phyloP scores from a whole-genome alignment of 2,113 vertebrate species.

The Leuciscus idus region DNA sequence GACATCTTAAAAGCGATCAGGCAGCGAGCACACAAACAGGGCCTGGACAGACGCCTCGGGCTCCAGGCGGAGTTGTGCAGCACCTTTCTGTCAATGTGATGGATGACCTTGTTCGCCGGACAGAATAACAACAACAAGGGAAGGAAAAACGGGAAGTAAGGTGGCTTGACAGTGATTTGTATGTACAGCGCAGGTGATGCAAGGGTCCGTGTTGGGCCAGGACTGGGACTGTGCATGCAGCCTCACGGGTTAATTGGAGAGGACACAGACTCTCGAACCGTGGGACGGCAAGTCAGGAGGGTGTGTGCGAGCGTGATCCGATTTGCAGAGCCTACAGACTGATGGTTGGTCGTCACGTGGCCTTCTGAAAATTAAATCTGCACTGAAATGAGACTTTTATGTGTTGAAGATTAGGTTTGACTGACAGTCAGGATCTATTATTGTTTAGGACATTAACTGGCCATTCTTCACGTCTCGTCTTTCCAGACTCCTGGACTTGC shows the following conservation, averaged over 20 bases:
- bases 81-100: constrained; percentile 48
- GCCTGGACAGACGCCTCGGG: neutral
- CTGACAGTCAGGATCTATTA: constrained; percentile 73
- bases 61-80: constrained; percentile 27
- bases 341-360: constrained; percentile 67
- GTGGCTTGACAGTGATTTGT: constrained; percentile 48
- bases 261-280: constrained; percentile 68
- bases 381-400: constrained; percentile 71
- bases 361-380: constrained; percentile 70
- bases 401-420: constrained; percentile 71
- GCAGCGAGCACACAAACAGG: neutral
- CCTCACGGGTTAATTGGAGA: constrained; percentile 71
- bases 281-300: constrained; percentile 62
- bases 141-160: constrained; percentile 27
- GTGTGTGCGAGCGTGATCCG: constrained; percentile 70
- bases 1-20: constrained; percentile 20
- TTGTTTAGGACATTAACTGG: constrained; percentile 60
- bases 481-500: neutral
- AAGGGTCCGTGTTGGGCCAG: constrained; percentile 51
- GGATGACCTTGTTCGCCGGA: constrained; percentile 44
- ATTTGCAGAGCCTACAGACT: constrained; percentile 68
- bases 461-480: neutral
- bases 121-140: constrained; percentile 38
- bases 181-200: constrained; percentile 71
- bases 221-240: constrained; percentile 54